Percentiles rank a stretch among this genome's conserved stretches.
Evolutionary conservation across 2,797 vertebrate species (phyloP).

Genomic region (Lacerta agilis): DNA sequence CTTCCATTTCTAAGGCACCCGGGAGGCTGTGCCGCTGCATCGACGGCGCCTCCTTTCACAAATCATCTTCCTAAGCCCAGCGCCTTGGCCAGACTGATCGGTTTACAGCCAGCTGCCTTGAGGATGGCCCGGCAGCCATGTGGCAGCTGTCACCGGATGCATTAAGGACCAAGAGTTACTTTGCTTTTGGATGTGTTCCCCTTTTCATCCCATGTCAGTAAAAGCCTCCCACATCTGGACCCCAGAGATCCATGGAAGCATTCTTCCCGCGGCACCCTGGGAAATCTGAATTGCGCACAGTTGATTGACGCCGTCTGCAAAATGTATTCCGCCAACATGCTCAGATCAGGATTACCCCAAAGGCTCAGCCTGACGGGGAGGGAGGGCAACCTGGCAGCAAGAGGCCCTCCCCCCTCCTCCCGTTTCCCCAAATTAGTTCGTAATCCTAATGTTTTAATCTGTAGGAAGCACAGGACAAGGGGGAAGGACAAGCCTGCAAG

Average conservation of each 20-base stretch:
- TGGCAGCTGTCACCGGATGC: slow-evolving; percentile 57
- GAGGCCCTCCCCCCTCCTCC: rapidly evolving
- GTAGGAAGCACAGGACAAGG: not conserved
- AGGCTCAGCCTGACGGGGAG: not conserved
- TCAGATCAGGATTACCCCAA: not conserved
- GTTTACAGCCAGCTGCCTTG: slow-evolving; percentile 45
- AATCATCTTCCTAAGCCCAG: slow-evolving; percentile 8
- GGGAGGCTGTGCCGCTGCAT: not conserved
- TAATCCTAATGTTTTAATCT: not conserved
- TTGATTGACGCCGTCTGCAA: slow-evolving; percentile 43
- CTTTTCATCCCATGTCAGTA: slow-evolving; percentile 50
- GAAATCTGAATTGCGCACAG: slow-evolving; percentile 28
- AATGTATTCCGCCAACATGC: not conserved
- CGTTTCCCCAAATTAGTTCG: no score
- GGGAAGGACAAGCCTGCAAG: no score
- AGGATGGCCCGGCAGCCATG: slow-evolving; percentile 53
- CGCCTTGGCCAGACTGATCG: slow-evolving; percentile 28
- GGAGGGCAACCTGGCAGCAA: rapidly evolving
- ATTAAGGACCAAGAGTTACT: slow-evolving; percentile 40
- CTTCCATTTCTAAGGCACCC: slow-evolving; percentile 11
- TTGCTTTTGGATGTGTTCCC: slow-evolving; percentile 43
- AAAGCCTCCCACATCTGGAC: slow-evolving; percentile 66
- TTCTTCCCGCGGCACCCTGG: slow-evolving; percentile 63
- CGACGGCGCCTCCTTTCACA: slow-evolving; percentile 21
- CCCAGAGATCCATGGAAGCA: slow-evolving; percentile 59